Conservation (phyloP, 2,113 vertebrate genomes). For the Equus przewalskii region DNA sequence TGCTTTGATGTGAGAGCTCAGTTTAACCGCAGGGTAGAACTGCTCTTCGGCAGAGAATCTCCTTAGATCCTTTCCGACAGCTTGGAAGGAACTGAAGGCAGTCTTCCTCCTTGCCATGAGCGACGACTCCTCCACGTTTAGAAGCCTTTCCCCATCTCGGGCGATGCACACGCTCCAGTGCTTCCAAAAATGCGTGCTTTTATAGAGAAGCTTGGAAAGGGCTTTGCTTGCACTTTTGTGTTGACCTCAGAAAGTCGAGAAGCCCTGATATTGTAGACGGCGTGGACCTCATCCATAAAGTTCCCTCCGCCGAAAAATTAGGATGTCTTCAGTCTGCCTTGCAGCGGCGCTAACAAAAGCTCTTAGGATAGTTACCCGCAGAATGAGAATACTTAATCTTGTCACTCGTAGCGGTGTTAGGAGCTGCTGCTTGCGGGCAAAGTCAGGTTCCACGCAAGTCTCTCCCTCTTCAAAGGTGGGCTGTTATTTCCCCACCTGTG, state of each 20-base stretch:
- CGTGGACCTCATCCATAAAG: background rate
- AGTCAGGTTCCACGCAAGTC: accelerated
- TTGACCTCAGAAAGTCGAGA: background rate
- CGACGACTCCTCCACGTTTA: background rate
- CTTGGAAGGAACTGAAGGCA: accelerated
- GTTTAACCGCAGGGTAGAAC: too few relatives aligned
- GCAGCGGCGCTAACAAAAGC: accelerated
- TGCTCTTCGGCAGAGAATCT: background rate
- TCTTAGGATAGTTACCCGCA: too few relatives aligned
- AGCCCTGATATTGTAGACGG: background rate
- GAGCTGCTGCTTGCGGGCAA: accelerated
- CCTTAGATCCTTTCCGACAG: accelerated
- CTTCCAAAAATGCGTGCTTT: too few relatives aligned
- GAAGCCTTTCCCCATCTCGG: background rate
- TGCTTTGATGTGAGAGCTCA: background rate
- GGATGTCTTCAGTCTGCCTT: background rate
- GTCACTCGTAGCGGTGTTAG: background rate
- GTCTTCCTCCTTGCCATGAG: background rate
- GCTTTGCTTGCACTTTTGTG: accelerated
- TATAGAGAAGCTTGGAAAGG: accelerated
- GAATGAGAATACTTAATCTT: accelerated
- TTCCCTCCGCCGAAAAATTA: background rate
- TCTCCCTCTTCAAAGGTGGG: accelerated
- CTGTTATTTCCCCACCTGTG: background rate
- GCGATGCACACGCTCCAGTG: accelerated